Percentiles rank a stretch among this genome's conserved stretches.
phyloP scores from a whole-genome alignment of 2,113 vertebrate genomes.

The Microcebus murinus region DNA sequence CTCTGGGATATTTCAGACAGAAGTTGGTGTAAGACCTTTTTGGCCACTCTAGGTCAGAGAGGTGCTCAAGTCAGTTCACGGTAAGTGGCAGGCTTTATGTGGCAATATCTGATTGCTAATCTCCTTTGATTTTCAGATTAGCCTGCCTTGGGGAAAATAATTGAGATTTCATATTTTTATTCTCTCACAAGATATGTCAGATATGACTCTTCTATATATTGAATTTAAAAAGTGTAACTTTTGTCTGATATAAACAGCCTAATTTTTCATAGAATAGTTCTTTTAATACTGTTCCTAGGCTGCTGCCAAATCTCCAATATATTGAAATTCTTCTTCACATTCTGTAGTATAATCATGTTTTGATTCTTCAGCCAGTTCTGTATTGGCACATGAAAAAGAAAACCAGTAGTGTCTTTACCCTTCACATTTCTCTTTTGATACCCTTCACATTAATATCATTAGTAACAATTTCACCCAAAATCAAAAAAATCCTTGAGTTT shows the following conservation, averaged over 20 bases:
- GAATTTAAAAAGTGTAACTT: slow-evolving; percentile 47
- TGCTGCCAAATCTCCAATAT: slow-evolving; percentile 21
- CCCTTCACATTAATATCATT: slow-evolving; percentile 5
- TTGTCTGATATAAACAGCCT: slow-evolving; percentile 15
- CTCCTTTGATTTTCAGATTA: not conserved
- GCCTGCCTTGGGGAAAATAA: not conserved
- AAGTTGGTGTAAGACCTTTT: slow-evolving; percentile 23
- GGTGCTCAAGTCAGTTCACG: not conserved
- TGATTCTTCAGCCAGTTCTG: slow-evolving; percentile 10
- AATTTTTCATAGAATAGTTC: slow-evolving; percentile 29
- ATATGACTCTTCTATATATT: not conserved
- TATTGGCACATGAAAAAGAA: slow-evolving; percentile 22
- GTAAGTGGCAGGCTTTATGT: not conserved
- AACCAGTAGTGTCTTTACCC: not conserved
- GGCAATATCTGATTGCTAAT: not conserved
- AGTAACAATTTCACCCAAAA: not conserved
- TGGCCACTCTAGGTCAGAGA: not conserved
- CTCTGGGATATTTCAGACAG: not conserved
- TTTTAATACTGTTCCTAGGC: slow-evolving; percentile 37
- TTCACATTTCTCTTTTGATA: not conserved
- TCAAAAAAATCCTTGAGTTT: not conserved
- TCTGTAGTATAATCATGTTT: slow-evolving; percentile 34
- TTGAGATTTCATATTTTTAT: slow-evolving; percentile 39
- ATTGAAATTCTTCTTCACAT: slow-evolving; percentile 57
- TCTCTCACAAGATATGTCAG: not conserved